These are phyloP conservation scores for Anorthoa munda DNA, from an alignment of 2,888 invertebrate genomes.

Conservation along the genomic window DNA sequence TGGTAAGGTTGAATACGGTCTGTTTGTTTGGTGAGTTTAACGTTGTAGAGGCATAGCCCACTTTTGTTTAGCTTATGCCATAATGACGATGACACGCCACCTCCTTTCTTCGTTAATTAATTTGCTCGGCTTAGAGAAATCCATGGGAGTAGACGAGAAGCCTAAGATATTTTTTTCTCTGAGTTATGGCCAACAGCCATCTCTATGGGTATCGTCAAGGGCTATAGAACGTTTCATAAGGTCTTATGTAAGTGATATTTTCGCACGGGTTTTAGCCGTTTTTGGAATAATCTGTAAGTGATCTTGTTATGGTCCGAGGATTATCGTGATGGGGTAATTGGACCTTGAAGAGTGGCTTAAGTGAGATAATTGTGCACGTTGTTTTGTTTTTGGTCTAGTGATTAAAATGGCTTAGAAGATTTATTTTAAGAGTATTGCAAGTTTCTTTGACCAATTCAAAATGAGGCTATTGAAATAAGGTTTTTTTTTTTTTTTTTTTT, in stretches of 20 bases:
- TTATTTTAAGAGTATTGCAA: neutral
- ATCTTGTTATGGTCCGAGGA: slow-evolving; percentile 40
- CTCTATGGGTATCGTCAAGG: slow-evolving; percentile 47
- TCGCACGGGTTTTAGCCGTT: slow-evolving; percentile 31
- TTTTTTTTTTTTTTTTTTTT: no score
- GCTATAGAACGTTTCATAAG: slow-evolving; percentile 23
- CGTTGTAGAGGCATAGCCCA: slow-evolving; percentile 74
- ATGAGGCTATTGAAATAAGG: neutral
- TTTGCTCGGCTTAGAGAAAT: slow-evolving; percentile 84
- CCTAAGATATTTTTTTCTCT: slow-evolving; percentile 51
- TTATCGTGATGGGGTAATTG: slow-evolving; percentile 37
- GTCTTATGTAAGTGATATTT: slow-evolving; percentile 33
- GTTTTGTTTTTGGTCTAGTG: slow-evolving; percentile 11
- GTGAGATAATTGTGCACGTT: neutral
- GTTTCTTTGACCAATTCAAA: no score
- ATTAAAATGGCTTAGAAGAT: neutral
- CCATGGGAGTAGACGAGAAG: slow-evolving; percentile 73
- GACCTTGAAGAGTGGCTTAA: slow-evolving; percentile 54
- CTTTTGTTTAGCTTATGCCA: slow-evolving; percentile 75
- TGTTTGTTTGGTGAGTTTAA: slow-evolving; percentile 27
- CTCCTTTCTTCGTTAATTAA: slow-evolving; percentile 81
- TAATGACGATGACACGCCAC: slow-evolving; percentile 80
- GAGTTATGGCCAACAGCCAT: slow-evolving; percentile 54
- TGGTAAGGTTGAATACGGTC: slow-evolving; percentile 40
- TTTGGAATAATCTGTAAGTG: slow-evolving; percentile 57